Conservation (phyloP, 2,797 vertebrate genomes). For the Sparidentex hasta region DNA sequence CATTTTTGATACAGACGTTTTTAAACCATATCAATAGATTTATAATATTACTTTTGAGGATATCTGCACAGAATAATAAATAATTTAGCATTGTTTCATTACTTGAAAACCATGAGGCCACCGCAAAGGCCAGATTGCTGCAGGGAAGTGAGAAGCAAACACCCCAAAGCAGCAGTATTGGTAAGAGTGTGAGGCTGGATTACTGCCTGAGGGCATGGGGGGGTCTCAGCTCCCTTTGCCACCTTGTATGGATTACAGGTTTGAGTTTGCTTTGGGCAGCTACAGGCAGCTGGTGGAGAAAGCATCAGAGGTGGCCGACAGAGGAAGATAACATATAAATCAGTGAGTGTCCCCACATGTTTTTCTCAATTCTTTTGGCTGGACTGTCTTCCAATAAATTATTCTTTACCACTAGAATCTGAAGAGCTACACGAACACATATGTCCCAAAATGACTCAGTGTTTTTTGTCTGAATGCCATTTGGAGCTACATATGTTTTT, state of each 20-base stretch:
- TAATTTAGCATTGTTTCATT: slow-evolving; percentile 18
- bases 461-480: slow-evolving; percentile 3
- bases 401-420: slow-evolving; percentile 3
- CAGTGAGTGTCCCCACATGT: slow-evolving; percentile 11
- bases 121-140: slow-evolving; percentile 37
- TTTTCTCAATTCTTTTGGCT: slow-evolving; percentile 30
- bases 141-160: slow-evolving; percentile 46
- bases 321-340: slow-evolving; percentile 43
- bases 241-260: slow-evolving; percentile 74
- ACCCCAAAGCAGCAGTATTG: slow-evolving; percentile 40
- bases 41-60: neutral
- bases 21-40: neutral
- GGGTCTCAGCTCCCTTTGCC: slow-evolving; percentile 56
- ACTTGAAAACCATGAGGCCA: slow-evolving; percentile 28
- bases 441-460: neutral
- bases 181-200: slow-evolving; percentile 53
- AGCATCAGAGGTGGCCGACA: slow-evolving; percentile 18
- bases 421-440: slow-evolving; percentile 28
- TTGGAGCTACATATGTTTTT: slow-evolving; percentile 8
- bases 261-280: slow-evolving; percentile 65
- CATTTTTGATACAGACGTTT: neutral
- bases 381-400: slow-evolving; percentile 22
- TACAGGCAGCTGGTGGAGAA: slow-evolving; percentile 42
- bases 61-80: slow-evolving; percentile 5
- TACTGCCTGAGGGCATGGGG: slow-evolving; percentile 55